Conservation (phyloP, 2,888 invertebrate species). For the Drosophila subquinaria region DNA sequence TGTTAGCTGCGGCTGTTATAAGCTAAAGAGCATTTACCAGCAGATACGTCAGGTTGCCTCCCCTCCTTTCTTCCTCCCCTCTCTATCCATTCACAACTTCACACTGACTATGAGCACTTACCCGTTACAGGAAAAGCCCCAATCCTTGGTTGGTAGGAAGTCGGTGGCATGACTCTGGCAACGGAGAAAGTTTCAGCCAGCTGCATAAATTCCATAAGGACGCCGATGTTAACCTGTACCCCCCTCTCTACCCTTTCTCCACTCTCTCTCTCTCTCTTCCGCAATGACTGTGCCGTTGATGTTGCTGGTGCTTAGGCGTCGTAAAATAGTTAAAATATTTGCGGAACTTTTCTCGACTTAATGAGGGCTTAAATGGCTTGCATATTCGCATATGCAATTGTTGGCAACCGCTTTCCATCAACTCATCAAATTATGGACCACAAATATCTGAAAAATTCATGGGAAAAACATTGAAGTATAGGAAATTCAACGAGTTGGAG, state of each 20-base stretch:
- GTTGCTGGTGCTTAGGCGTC: slow-evolving; percentile 61
- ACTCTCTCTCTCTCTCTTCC: not conserved
- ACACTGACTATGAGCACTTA: slow-evolving; percentile 22
- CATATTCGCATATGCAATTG: slow-evolving; percentile 59
- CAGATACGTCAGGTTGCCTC: slow-evolving; percentile 35
- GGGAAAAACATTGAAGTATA: not conserved
- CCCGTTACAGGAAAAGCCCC: slow-evolving; percentile 36
- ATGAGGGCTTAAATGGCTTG: slow-evolving; percentile 71
- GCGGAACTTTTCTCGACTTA: slow-evolving; percentile 64
- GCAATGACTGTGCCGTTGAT: slow-evolving; percentile 27
- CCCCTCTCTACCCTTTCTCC: not conserved
- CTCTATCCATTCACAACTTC: not conserved
- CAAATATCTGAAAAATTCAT: slow-evolving; percentile 2
- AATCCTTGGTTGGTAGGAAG: slow-evolving; percentile 17
- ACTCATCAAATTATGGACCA: slow-evolving; percentile 12
- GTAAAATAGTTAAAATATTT: slow-evolving; percentile 72
- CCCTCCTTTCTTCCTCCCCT: not conserved
- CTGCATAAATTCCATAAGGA: slow-evolving; percentile 71
- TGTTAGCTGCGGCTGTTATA: slow-evolving; percentile 57
- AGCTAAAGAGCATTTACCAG: slow-evolving; percentile 61
- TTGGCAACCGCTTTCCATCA: slow-evolving; percentile 38
- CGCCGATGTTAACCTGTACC: slow-evolving; percentile 41
- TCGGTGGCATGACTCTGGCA: slow-evolving; percentile 47
- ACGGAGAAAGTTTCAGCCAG: slow-evolving; percentile 60
- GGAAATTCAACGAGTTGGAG: too few species aligned